These are phyloP conservation scores for Siniperca scherzeri DNA, from an alignment of 2,797 vertebrate species.

Conservation along the genomic window DNA sequence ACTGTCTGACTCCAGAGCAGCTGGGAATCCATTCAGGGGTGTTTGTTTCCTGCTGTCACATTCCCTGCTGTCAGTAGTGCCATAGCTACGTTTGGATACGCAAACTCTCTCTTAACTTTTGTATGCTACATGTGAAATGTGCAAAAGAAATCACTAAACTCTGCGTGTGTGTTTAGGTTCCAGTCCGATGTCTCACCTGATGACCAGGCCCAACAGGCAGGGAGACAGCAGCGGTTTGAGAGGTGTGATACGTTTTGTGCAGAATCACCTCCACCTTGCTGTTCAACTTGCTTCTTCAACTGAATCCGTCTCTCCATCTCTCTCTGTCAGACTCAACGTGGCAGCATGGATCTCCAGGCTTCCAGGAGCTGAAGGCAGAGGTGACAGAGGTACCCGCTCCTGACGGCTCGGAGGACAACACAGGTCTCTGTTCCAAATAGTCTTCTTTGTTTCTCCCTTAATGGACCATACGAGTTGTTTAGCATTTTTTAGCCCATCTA, in stretches of 20 bases:
- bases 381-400: constrained; percentile 90
- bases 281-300: neutral
- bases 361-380: constrained; percentile 94
- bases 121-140: neutral
- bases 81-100: constrained; percentile 40
- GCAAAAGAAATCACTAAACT: neutral
- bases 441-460: neutral
- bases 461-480: neutral
- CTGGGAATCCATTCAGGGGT: constrained; percentile 82
- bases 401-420: constrained; percentile 57
- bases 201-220: constrained; percentile 76
- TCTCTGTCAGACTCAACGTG: constrained; percentile 85
- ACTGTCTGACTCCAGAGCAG: constrained; percentile 81
- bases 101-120: constrained; percentile 31
- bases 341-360: constrained; percentile 81
- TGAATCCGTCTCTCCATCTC: constrained; percentile 22
- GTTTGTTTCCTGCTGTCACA: constrained; percentile 78
- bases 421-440: constrained; percentile 70
- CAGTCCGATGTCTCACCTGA: constrained; percentile 74
- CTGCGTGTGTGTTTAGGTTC: constrained; percentile 67
- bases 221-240: constrained; percentile 77
- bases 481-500: neutral
- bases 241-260: constrained; percentile 65
- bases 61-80: constrained; percentile 74
- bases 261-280: neutral